Percentiles rank a stretch among this genome's conserved stretches.
phyloP scores from a whole-genome alignment of 2,888 invertebrate genomes.

The Artemia sinica region DNA sequence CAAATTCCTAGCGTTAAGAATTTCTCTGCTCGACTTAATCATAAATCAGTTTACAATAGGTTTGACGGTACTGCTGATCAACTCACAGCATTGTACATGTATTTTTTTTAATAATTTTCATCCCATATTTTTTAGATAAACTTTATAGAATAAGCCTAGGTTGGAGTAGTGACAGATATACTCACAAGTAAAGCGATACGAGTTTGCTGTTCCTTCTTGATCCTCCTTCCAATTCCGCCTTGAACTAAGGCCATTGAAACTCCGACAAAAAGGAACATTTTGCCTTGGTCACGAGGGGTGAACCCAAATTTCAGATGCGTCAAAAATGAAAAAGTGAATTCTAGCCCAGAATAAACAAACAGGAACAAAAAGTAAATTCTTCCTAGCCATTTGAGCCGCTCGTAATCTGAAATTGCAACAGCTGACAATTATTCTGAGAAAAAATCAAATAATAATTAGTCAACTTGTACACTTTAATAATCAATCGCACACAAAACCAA shows the following conservation, averaged over 20 bases:
- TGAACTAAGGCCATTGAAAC: conserved; percentile 76
- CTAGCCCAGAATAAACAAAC: conserved; percentile 85
- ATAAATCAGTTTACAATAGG: too few relatives aligned
- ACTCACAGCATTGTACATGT: too few relatives aligned
- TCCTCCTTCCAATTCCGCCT: conserved; percentile 66
- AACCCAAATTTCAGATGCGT: conserved; percentile 81
- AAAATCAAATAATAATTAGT: conserved; percentile 23
- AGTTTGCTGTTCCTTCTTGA: conserved; percentile 53
- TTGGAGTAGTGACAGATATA: conserved; percentile 14
- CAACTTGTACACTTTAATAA: conserved; percentile 15
- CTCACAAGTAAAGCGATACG: conserved; percentile 45
- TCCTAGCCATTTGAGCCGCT: conserved; percentile 48
- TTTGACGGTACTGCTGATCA: too few relatives aligned
- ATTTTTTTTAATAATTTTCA: too few relatives aligned
- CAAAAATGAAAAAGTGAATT: conserved; percentile 90
- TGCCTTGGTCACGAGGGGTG: conserved; percentile 88
- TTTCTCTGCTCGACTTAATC: too few relatives aligned
- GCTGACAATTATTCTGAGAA: too few relatives aligned
- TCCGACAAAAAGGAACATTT: conserved; percentile 90
- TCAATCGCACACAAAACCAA: not conserved
- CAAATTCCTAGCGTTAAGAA: too few relatives aligned
- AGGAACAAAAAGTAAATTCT: conserved; percentile 72
- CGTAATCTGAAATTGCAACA: conserved; percentile 39
- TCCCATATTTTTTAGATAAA: too few relatives aligned
- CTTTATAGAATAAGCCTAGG: too few relatives aligned